Base-by-base conservation (phyloP, 1,140 invertebrate genomes). In the Apolygus lucorum region DNA sequence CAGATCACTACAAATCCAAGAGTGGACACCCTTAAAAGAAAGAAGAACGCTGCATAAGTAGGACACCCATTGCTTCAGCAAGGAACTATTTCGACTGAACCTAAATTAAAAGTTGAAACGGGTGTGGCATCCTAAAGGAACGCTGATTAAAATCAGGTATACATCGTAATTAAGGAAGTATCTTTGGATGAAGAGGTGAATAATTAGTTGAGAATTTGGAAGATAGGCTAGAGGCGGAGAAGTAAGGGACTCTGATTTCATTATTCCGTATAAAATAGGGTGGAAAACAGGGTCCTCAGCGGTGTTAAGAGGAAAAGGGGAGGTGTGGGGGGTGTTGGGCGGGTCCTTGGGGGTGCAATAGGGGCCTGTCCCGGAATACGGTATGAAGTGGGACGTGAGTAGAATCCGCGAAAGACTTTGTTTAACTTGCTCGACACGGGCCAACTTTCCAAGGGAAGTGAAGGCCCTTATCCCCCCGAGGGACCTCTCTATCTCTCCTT, bases 231-330 rank as follows among this genome's bases (percentile, higher is more conserved):
- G 17, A 26, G 27, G 26, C 26, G 62, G 27, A 27, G 62, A 49
- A 17, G 8, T 17, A 26, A 26, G 24, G 62, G 26, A 17, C 2
- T 27, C 62, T 63, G 62, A 63, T 63, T 63, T 63, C 62, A 63
- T 63, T 63, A 63, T 63, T 63, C 24, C 21, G 8, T 25, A 63
- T 63, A 63, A 63, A 63, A 63, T 63, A 63, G 62, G 62, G 62
- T 63, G 62, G 62, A 63, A 63, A 63, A 63, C 62, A 63, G 62
- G n/a, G 62, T 26, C 26, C 62, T 63, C 62, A 25, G 22, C 26
- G 2, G 24, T 17, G 27, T 21, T 25, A 17, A 26, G 62, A 25
- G 62, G 62, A 63, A 26, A 17, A 26, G 27, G 62, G 62, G 22
- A 49, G 34, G 34, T 8, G 17, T 8, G 34, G 17, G 8, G 34